phyloP scores from a whole-genome alignment of 2,113 vertebrate genomes.

The Eulacestoma nigropectus region DNA sequence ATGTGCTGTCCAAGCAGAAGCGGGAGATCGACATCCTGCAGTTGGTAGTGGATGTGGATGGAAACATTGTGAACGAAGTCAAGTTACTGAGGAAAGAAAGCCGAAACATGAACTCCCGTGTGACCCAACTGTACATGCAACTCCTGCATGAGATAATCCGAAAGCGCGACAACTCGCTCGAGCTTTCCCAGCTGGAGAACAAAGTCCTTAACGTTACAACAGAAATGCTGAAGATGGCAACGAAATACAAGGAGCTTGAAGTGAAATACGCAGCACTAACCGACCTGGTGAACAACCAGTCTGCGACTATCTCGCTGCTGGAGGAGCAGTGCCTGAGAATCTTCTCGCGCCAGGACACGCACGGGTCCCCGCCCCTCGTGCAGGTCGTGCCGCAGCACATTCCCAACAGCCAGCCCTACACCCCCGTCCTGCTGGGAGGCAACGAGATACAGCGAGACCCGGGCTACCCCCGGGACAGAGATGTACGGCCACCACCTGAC shows the following conservation, averaged over 20 bases:
- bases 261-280: slow-evolving; percentile 84
- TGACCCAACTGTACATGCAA: slow-evolving; percentile 98
- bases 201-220: slow-evolving; percentile 94
- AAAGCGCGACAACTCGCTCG: slow-evolving; percentile 94
- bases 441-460: slow-evolving; percentile 95
- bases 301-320: slow-evolving; percentile 82
- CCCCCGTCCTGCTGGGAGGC: slow-evolving; percentile 66
- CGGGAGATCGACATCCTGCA: slow-evolving; percentile 92
- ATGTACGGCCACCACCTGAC: slow-evolving; percentile 73
- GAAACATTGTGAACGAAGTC: slow-evolving; percentile 95
- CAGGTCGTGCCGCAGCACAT: slow-evolving; percentile 91
- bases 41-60: slow-evolving; percentile 92
- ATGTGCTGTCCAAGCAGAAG: slow-evolving; percentile 89
- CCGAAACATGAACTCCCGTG: slow-evolving; percentile 97
- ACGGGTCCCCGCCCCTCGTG: slow-evolving; percentile 86
- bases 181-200: slow-evolving; percentile 93
- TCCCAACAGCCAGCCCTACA: slow-evolving; percentile 82
- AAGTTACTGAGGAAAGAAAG: slow-evolving; percentile 96
- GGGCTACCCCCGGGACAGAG: slow-evolving; percentile 79
- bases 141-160: slow-evolving; percentile 97
- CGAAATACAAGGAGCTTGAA: slow-evolving; percentile 91
- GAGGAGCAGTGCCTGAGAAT: slow-evolving; percentile 90
- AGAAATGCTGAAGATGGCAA: slow-evolving; percentile 90
- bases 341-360: slow-evolving; percentile 80
- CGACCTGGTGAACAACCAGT: slow-evolving; percentile 94